phyloP scores from a whole-genome alignment of 2,797 vertebrate genomes.

The Sarcophilus harrisii region DNA sequence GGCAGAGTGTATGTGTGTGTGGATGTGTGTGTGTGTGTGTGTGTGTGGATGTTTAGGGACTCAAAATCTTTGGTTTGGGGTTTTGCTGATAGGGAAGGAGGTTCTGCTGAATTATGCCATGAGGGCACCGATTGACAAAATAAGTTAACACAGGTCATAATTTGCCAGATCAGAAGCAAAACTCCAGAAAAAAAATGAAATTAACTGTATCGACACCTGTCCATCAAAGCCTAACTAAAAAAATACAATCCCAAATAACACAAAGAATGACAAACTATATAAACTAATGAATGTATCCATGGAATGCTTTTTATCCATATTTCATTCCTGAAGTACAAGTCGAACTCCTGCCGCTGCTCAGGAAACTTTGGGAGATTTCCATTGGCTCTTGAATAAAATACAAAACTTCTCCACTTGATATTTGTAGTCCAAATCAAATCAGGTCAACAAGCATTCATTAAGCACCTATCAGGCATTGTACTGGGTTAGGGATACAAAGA shows the following conservation, averaged over 20 bases:
- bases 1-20: slow-evolving; percentile 53
- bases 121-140: slow-evolving; percentile 75
- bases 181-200: slow-evolving; percentile 61
- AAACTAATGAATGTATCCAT: not conserved
- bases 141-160: slow-evolving; percentile 74
- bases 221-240: slow-evolving; percentile 9
- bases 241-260: not conserved
- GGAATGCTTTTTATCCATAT: not conserved
- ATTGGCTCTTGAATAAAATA: not conserved
- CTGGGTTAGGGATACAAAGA: not conserved
- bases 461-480: not conserved
- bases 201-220: slow-evolving; percentile 29
- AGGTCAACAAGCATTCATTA: not conserved
- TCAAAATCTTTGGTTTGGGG: slow-evolving; percentile 75
- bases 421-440: not conserved
- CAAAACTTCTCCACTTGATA: not conserved
- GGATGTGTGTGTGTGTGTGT: not conserved
- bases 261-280: not conserved
- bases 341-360: not conserved
- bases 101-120: slow-evolving; percentile 63
- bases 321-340: not conserved
- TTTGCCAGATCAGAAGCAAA: slow-evolving; percentile 76
- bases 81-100: slow-evolving; percentile 67
- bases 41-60: slow-evolving; percentile 71
- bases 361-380: not conserved